These are phyloP conservation scores for Magallana angulata DNA, from an alignment of 1,140 invertebrate species.

Conservation along the genomic window DNA sequence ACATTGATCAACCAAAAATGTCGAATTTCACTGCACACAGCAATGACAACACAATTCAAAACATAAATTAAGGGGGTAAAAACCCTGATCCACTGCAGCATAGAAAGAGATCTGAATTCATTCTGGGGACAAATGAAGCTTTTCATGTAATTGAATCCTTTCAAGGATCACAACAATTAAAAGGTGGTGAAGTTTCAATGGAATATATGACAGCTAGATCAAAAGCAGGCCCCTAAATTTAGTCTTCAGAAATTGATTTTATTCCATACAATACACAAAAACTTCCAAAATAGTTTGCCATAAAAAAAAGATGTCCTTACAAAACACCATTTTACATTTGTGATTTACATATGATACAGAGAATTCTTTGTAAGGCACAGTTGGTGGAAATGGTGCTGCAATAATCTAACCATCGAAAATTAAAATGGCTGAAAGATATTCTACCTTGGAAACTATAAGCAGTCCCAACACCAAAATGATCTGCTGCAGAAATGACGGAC, in stretches of 20 bases:
- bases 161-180: neutral
- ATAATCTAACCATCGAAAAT: neutral
- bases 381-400: neutral
- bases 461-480: too few species aligned
- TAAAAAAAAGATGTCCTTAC: neutral
- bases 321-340: neutral
- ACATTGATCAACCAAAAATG: too few species aligned
- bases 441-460: too few species aligned
- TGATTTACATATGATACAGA: neutral
- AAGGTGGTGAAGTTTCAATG: neutral
- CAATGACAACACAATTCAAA: too few species aligned
- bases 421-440: neutral
- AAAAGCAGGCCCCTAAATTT: neutral
- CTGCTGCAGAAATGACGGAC: too few species aligned
- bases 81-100: too few species aligned
- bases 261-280: neutral
- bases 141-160: slow-evolving; percentile 1
- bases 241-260: slow-evolving; percentile 7
- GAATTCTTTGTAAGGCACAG: neutral
- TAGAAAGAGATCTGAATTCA: neutral
- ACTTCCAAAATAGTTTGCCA: slow-evolving; percentile 18
- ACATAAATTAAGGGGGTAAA: too few species aligned
- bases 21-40: too few species aligned
- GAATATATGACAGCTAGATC: neutral
- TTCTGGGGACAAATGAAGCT: neutral